Base-by-base conservation (phyloP, 2,113 vertebrate species). In the Tretioscincus oriximinensis region DNA sequence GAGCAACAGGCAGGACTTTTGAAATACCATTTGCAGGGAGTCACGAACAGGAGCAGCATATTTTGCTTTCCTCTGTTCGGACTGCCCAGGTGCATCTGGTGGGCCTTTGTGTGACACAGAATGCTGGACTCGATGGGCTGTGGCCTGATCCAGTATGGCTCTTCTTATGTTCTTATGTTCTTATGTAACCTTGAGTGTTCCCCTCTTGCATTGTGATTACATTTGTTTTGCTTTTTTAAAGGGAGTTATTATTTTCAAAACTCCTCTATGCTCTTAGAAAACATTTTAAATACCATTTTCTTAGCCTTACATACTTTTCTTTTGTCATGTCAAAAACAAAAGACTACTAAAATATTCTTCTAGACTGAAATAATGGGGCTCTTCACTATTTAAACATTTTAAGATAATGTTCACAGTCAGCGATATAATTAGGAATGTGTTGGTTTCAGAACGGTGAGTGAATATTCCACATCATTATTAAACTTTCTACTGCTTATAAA, bases 181-280 rank as follows among this genome's bases (percentile, higher is more conserved):
- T n/a, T n/a, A n/a, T n/a, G n/a, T n/a, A 74, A 68, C 29, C 31
- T 54, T 74, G 0, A 77, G 60, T 1, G 24, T 29, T 81, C 24
- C 76, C 1, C 1, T 82, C 84, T 63, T 31, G 5, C 20, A 20
- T 28, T 64, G 61, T 51, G 31, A 24, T 18, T 18, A 14, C 24
- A 76, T 58, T 69, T 58, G 11, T 66, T 79, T 80, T 78, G 11
- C 67, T 79, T 80, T 78, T 16, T 86, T 51, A 69, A 29, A 31
- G 45, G 12, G n/a, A 51, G 31, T n/a, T 74, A 78, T 21, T 29
- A 14, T 41, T 24, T 24, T 28, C n/a, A 29, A 66, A 66, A n/a
- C 64, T 66, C n/a, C 28, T 18, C 54, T 58, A 58, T 58, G 14
- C 54, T 58, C 54, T 58, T 18, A 58, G 67, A 61, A 71, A 79